Evolutionary conservation across 2,797 vertebrate species (phyloP).

Genomic region (Catamblyrhynchus diadema): DNA sequence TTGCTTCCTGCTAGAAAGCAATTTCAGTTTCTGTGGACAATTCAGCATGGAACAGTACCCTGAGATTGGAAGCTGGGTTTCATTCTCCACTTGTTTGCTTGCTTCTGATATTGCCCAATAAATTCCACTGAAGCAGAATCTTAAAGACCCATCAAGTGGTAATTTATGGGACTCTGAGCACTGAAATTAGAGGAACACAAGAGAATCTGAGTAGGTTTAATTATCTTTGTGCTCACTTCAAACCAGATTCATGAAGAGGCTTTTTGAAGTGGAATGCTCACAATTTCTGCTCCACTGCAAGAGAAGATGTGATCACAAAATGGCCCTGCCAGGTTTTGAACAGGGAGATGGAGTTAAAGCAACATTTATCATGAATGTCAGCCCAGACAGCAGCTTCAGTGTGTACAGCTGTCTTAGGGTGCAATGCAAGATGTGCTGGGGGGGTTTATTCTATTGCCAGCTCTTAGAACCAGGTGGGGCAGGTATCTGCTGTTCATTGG

Average conservation of each 20-base stretch:
- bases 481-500: neutral
- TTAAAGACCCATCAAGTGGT: neutral
- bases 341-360: neutral
- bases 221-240: neutral
- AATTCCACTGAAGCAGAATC: neutral
- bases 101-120: neutral
- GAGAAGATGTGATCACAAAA: neutral
- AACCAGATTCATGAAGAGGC: neutral
- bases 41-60: neutral
- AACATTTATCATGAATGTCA: neutral
- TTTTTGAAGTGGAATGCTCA: neutral
- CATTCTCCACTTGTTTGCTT: neutral
- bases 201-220: neutral
- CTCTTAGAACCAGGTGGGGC: neutral
- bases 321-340: neutral
- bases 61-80: neutral
- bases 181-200: neutral
- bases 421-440: neutral
- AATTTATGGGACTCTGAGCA: neutral
- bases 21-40: neutral
- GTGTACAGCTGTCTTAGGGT: neutral
- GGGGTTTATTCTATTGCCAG: too few relatives aligned
- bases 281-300: neutral
- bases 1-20: constrained; percentile 30
- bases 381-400: neutral